Evolutionary conservation across 2,797 vertebrate genomes (phyloP), one percentile per base, ranked within the genome.

Genomic region (Smutsia temminckii): DNA sequence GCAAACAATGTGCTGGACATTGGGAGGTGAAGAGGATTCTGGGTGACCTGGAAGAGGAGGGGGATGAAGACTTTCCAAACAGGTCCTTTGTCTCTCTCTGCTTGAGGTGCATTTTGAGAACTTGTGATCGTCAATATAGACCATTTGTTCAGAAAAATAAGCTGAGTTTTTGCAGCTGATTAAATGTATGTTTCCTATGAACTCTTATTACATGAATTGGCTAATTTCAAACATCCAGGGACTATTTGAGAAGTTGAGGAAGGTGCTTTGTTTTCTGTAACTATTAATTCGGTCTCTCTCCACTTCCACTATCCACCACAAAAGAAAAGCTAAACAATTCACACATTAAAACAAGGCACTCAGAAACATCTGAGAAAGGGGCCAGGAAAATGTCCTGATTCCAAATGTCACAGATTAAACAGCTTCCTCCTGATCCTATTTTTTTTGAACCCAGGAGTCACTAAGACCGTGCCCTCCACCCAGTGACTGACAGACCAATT

Each of bases 181-280:
- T 91, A 90, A 94, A 90, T 85, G 57, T 93, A 79, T 17, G 57
- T 90, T 96, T 94, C 90, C 79, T 81, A 0, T 83, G 77, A 94
- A 83, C 95, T 95, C 87, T 83, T 81, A 57, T 29, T 75, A 63
- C 34, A 34, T 42, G 53, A 81, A 40, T 42, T 92, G 80, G 49
- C 61, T 91, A 71, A 61, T 85, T 94, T 77, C 16, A 78, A 63
- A 81, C 72, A 89, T 79, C 79, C 72, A 86, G 89, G 34, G 75
- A 77, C 42, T 71, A 23, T 42, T 89, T 66, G 21, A 91, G 79
- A 95, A 92, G 74, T 71, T 88, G 46, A 64, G 55, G 85, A 77
- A 93, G 78, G 68, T 79, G 29, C 49, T 84, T 72, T 78, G 37
- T 97, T 95, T 72, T 85, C 87, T 61, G n/a, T 49, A 18, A 72